Evolutionary conservation across 1,140 invertebrate species (phyloP), one percentile per base, ranked within the genome.

Genomic region (Melipona quadrifasciata): DNA sequence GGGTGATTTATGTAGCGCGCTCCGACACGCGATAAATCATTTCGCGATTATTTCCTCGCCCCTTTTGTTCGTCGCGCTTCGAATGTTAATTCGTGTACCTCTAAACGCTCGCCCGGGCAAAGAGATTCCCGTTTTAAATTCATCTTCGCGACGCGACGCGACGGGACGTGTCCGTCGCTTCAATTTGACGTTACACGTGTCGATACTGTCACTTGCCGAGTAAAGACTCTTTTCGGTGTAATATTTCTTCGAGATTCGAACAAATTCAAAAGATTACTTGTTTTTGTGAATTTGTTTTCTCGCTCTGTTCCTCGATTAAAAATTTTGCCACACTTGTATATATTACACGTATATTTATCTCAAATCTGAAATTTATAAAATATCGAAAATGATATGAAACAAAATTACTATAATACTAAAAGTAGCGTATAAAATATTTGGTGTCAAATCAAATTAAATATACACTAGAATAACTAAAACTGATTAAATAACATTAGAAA

Each of bases 11-110:
- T 77, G 58, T 77, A 47, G 34, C 4, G 21, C 8, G 34, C 16
- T 12, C 14, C 24, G n/a, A 61, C 58, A 34, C 58, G 39, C n/a
- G 61, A 77, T 65, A 77, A 77, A 77, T 77, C 74, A 77, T 77
- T 51, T 47, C 74, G 19, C 74, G 57, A 64, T 65, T 77, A 77
- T 77, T 61, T 64, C 34, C 24, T 65, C 34, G 57, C 58, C 34
- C 58, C 34, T 47, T 77, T 64, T 76, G 74, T 39, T 17, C 34
- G 24, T 24, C 34, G 31, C 31, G 34, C 14, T 39, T n/a, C 57
- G 17, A 77, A 77, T 61, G 34, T 77, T 77, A 77, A 77, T 77
- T 77, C 55, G 19, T 34, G 2, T 64, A 57, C 16, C 58, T 27
- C 27, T 77, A 77, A 77, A 65, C 17, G 31, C 24, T n/a, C n/a